Evolutionary conservation across 2,797 vertebrate species (phyloP).

Genomic region (Muraenolepis orangiensis): DNA sequence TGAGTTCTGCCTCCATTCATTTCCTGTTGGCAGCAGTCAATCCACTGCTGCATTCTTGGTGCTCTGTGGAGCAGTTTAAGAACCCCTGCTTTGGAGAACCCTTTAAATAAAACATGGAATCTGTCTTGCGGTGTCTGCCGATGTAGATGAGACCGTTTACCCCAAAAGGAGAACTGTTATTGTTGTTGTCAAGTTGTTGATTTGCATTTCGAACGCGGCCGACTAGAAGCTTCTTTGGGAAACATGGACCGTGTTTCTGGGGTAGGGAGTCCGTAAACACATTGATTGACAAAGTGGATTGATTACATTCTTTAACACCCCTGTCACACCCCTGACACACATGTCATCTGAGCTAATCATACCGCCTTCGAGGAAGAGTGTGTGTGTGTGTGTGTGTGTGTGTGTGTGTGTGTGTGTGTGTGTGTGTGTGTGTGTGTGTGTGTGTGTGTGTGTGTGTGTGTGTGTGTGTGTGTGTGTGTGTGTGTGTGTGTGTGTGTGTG

Average conservation of each 20-base stretch:
- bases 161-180: too few relatives aligned
- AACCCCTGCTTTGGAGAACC: too few relatives aligned
- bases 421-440: too few relatives aligned
- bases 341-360: too few relatives aligned
- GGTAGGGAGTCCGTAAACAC: not conserved
- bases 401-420: too few relatives aligned
- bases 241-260: not conserved
- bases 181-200: not conserved
- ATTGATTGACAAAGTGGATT: not conserved
- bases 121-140: not conserved
- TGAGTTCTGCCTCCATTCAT: slow-evolving; percentile 23
- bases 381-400: too few relatives aligned
- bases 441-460: too few relatives aligned
- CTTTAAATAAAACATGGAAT: not conserved
- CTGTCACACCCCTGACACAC: too few relatives aligned
- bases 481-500: too few relatives aligned
- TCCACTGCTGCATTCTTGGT: not conserved
- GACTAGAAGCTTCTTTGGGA: not conserved
- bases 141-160: not conserved
- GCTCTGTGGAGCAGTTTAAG: too few relatives aligned
- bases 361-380: too few relatives aligned
- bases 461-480: too few relatives aligned
- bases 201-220: not conserved
- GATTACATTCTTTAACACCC: not conserved
- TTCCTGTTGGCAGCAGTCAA: slow-evolving; percentile 28